A percentile compares a stretch with the other conserved stretches of the same genome.
phyloP scores from a whole-genome alignment of 2,888 invertebrate species.

The Fragum sueziense region DNA sequence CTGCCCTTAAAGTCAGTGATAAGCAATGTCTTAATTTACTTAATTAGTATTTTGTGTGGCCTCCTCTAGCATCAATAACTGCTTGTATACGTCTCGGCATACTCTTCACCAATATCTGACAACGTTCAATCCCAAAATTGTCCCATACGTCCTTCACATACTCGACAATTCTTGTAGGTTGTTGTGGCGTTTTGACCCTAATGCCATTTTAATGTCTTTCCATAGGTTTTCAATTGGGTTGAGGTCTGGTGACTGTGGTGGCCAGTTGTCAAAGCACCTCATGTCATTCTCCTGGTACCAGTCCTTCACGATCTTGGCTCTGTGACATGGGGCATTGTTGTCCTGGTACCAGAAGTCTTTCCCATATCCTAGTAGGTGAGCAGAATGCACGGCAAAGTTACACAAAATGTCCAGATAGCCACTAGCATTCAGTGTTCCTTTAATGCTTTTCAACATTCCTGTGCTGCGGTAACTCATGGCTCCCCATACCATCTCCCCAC shows the following conservation, averaged over 20 bases:
- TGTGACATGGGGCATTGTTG: slow-evolving; percentile 25
- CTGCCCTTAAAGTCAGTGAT: too few relatives aligned
- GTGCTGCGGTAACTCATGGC: not conserved
- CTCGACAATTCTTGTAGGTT: not conserved
- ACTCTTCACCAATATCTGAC: not conserved
- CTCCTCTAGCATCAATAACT: not conserved
- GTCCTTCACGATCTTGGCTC: slow-evolving; percentile 14
- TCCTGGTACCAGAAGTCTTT: slow-evolving; percentile 27
- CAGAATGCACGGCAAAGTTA: slow-evolving; percentile 3
- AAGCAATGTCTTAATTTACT: too few relatives aligned
- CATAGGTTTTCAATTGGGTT: slow-evolving; percentile 31
- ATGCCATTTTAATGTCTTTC: slow-evolving; percentile 2
- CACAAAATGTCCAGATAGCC: slow-evolving; percentile 28
- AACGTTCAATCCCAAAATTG: not conserved
- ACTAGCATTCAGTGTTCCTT: slow-evolving; percentile 19
- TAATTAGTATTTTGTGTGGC: not conserved
- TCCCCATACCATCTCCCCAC: not conserved
- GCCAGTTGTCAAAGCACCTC: slow-evolving; percentile 14
- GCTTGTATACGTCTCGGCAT: slow-evolving; percentile 6
- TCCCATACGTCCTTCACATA: not conserved
- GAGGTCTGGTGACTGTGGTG: slow-evolving; percentile 25
- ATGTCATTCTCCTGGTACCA: slow-evolving; percentile 31
- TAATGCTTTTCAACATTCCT: not conserved
- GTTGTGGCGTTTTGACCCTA: not conserved
- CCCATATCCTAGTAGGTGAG: slow-evolving; percentile 26